phyloP scores from a whole-genome alignment of 2,888 invertebrate species.

The Lucinisca nassula region DNA sequence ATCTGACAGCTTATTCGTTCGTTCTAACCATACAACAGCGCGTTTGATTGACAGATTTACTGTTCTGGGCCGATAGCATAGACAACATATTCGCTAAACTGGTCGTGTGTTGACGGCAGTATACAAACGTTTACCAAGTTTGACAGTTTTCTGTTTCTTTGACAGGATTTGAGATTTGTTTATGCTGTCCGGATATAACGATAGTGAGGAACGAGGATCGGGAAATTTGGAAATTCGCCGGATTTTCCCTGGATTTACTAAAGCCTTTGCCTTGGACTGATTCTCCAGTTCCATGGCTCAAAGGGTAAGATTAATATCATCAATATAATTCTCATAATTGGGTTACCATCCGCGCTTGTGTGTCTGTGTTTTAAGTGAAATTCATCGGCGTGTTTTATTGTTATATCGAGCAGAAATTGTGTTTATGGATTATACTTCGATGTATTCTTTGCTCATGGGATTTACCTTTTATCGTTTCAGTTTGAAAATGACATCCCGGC shows the following conservation, averaged over 20 bases:
- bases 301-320: slow-evolving; percentile 77
- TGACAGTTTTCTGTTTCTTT: slow-evolving; percentile 85
- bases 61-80: slow-evolving; percentile 81
- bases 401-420: slow-evolving; percentile 49
- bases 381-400: slow-evolving; percentile 72
- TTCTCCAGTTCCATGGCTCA: slow-evolving; percentile 80
- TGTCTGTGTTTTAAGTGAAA: slow-evolving; percentile 69
- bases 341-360: slow-evolving; percentile 56
- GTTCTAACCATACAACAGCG: slow-evolving; percentile 40
- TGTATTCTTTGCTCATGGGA: not conserved
- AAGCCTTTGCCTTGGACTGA: slow-evolving; percentile 70
- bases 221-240: slow-evolving; percentile 5
- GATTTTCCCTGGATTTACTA: slow-evolving; percentile 60
- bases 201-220: slow-evolving; percentile 57
- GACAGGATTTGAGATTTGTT: slow-evolving; percentile 84
- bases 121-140: slow-evolving; percentile 82
- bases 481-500: slow-evolving; percentile 83
- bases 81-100: slow-evolving; percentile 84
- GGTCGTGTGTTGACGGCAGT: slow-evolving; percentile 83
- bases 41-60: slow-evolving; percentile 85
- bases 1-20: slow-evolving; percentile 85
- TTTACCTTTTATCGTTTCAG: slow-evolving; percentile 71
- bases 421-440: slow-evolving; percentile 24
- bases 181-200: slow-evolving; percentile 76
- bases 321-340: slow-evolving; percentile 67